Conservation (phyloP, 2,113 vertebrate species). For the Chunga burmeisteri region DNA sequence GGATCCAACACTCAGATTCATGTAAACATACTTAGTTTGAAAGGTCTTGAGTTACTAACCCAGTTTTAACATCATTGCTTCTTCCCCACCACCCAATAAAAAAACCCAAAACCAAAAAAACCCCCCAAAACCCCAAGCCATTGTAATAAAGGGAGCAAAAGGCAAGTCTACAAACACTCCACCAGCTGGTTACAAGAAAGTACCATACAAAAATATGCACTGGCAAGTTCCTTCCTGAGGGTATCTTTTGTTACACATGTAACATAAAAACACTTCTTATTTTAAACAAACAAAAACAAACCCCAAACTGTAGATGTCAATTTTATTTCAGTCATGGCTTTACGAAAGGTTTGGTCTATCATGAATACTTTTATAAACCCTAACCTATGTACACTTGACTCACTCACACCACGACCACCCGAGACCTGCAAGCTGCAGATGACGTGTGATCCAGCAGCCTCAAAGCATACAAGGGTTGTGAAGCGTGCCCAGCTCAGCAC, state of each 20-base stretch:
- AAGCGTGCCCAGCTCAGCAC: neutral
- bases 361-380: neutral
- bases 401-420: neutral
- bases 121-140: neutral
- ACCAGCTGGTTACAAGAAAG: conserved; percentile 58
- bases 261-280: conserved; percentile 48
- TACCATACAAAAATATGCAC: conserved; percentile 64
- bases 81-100: neutral
- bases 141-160: conserved; percentile 28
- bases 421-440: neutral
- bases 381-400: neutral
- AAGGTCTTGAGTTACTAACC: conserved; percentile 48
- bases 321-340: conserved; percentile 44
- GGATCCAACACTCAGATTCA: conserved; percentile 64
- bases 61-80: conserved; percentile 5
- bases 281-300: conserved; percentile 30
- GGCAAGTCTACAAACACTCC: conserved; percentile 48
- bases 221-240: conserved; percentile 59
- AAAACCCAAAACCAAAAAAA: neutral
- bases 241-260: conserved; percentile 22
- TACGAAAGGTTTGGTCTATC: conserved; percentile 34
- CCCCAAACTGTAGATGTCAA: neutral
- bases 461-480: neutral
- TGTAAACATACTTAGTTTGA: conserved; percentile 64
- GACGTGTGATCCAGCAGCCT: neutral